Conservation (phyloP, 2,888 invertebrate species). For the Salpingus planirostris region DNA sequence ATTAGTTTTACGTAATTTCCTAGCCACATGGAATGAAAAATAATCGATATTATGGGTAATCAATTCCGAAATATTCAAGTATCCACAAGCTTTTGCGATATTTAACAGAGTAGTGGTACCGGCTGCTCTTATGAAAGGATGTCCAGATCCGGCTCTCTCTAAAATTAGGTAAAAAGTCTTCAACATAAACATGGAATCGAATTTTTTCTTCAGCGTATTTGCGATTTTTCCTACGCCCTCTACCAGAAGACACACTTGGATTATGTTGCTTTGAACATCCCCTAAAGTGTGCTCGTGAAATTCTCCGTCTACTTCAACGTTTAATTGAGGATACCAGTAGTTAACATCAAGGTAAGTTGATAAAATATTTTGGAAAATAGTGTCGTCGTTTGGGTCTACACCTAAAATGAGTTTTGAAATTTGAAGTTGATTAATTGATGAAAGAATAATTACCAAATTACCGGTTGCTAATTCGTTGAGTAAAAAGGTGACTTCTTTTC, state of each 20-base stretch:
- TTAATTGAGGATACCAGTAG: slow-evolving; percentile 46
- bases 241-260: slow-evolving; percentile 56
- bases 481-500: slow-evolving; percentile 53
- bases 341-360: slow-evolving; percentile 47
- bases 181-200: slow-evolving; percentile 50
- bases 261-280: slow-evolving; percentile 51
- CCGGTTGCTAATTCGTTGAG: slow-evolving; percentile 44
- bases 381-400: too few relatives aligned
- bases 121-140: slow-evolving; percentile 52
- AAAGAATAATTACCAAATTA: slow-evolving; percentile 10
- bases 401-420: too few relatives aligned
- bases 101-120: slow-evolving; percentile 51
- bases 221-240: slow-evolving; percentile 64
- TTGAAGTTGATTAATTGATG: too few relatives aligned
- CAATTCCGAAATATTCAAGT: slow-evolving; percentile 49
- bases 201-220: slow-evolving; percentile 43
- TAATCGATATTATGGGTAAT: slow-evolving; percentile 64
- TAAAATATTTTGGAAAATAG: too few relatives aligned
- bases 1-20: slow-evolving; percentile 53
- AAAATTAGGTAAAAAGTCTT: slow-evolving; percentile 59
- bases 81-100: slow-evolving; percentile 51
- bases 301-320: slow-evolving; percentile 27
- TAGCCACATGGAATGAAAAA: slow-evolving; percentile 60
- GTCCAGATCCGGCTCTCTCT: slow-evolving; percentile 61
- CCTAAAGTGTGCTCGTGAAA: slow-evolving; percentile 29